Base-by-base conservation (phyloP, 2,797 vertebrate species). In the Microctenopoma steveboyesi region DNA sequence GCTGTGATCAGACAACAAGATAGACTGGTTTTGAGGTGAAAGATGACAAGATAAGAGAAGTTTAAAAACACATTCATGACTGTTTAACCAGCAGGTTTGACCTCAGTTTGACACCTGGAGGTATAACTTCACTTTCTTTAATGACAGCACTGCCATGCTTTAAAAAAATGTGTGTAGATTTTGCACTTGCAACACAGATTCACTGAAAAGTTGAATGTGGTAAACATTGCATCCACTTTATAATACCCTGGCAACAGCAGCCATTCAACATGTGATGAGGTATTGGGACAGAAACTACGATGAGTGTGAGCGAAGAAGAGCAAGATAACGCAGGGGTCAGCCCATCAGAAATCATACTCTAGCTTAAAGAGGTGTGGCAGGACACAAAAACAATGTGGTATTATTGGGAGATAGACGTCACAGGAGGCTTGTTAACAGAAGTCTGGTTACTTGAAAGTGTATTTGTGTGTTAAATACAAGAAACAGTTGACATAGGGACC, bases 241-340 rank as follows among this genome's bases (percentile, higher is more conserved):
- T 13, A 4, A 42, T 14, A 42, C 40, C 4, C 13, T 14, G 30
- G 4, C 37, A 39, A 2, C 37, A 39, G 37, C 37, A 39, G 37
- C 49, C 22, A 56, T 49, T 74, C 14, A 77, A 54, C 48, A 74
- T 89, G 72, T 82, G 81, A 85, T 83, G 82, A 82, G 79, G 55
- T 78, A 62, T 39, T 71, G 70, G 75, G 67, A 77, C 71, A 78
- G 74, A 75, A 81, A 77, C 35, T 61, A 51, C 33, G 60, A 16
- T 69, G 64, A 80, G 74, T 57, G 73, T 69, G 78, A 66, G 78
- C 71, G 60, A 59, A 39, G 39, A 45, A 11, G 18, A 7, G 35
- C 50, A 43, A 4, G 35, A 18, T 64, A 55, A 54, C 14, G 60
- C 12, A 11, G 14, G 39, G 70, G 59, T 74, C 49, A 65, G 66